Base-by-base conservation (phyloP, 2,888 invertebrate species). In the Epirrhoe tristata region DNA sequence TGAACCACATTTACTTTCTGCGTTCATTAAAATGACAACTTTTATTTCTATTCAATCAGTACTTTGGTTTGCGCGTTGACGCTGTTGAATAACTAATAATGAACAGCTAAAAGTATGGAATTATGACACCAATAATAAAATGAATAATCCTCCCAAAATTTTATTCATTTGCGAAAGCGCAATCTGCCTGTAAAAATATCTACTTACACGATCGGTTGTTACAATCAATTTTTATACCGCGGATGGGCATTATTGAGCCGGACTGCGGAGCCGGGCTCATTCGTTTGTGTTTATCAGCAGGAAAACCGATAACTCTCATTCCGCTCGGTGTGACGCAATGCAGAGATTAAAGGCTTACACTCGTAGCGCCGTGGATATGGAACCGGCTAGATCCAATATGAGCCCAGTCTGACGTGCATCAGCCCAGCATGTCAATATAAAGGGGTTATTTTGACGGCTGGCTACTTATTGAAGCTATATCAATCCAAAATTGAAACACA, bases 301-400 rank as follows among this genome's bases (percentile, higher is more conserved):
- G 84, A 85, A 81, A 85, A 87, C 89, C 90, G 91, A 92, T 92
- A 91, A 89, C 88, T 89, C 90, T 88, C 90, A 89, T 89, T 91
- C 88, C 87, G 87, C 86, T 85, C 82, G 81, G 86, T 82, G 86
- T 91, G 91, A 90, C 91, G 91, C 91, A 91, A 89, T 90, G 89
- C 87, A 90, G 89, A 89, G 91, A 92, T 91, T 91, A 92, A 89
- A 89, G 85, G 92, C 86, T 91, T 91, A 89, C 84, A 86, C 82
- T 84, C 82, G 85, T 85, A 86, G 83, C 84, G 78, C 80, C 83
- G 82, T 80, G 85, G 83, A 84, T 85, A 83, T 86, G 84, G 81
- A 82, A 83, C 81, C 78, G 76, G 81, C 80, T 81, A 84, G 85
- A 89, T 88, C 89, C 87, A 85, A 86, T 86, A 86, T 87, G 86